phyloP scores from a whole-genome alignment of 2,888 invertebrate genomes.

The Noctua comes region DNA sequence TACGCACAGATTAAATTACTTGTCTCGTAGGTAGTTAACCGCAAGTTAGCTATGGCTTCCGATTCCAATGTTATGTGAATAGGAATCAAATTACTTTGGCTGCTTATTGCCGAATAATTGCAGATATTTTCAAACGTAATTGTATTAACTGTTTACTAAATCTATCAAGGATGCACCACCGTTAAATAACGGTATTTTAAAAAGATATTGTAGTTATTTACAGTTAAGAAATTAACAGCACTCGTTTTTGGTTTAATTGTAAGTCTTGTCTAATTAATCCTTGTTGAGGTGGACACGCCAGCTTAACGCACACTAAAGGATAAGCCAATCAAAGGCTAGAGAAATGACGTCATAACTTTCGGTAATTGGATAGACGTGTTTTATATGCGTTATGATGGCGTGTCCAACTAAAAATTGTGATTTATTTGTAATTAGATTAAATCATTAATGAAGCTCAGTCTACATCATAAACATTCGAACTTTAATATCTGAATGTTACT shows the following conservation, averaged over 20 bases:
- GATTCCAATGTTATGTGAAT: not conserved
- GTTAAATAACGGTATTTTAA: conserved; percentile 38
- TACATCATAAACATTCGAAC: conserved; percentile 25
- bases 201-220: conserved; percentile 11
- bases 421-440: conserved; percentile 35
- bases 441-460: conserved; percentile 19
- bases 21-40: conserved; percentile 38
- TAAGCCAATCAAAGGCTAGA: conserved; percentile 49
- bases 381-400: not conserved
- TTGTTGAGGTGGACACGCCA: conserved; percentile 26
- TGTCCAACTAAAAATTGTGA: conserved; percentile 1
- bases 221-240: conserved; percentile 32
- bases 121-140: conserved; percentile 11
- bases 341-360: conserved; percentile 28
- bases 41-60: conserved; percentile 42
- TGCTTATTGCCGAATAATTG: conserved; percentile 26
- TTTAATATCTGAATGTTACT: conserved; percentile 5
- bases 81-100: conserved; percentile 25
- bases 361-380: conserved; percentile 39
- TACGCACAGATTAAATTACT: conserved; percentile 47
- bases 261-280: conserved; percentile 50
- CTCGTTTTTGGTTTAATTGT: conserved; percentile 22
- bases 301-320: conserved; percentile 29
- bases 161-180: conserved; percentile 31
- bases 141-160: conserved; percentile 26